Evolutionary conservation across 2,113 vertebrate genomes (phyloP).

Genomic region (Macrotus californicus): DNA sequence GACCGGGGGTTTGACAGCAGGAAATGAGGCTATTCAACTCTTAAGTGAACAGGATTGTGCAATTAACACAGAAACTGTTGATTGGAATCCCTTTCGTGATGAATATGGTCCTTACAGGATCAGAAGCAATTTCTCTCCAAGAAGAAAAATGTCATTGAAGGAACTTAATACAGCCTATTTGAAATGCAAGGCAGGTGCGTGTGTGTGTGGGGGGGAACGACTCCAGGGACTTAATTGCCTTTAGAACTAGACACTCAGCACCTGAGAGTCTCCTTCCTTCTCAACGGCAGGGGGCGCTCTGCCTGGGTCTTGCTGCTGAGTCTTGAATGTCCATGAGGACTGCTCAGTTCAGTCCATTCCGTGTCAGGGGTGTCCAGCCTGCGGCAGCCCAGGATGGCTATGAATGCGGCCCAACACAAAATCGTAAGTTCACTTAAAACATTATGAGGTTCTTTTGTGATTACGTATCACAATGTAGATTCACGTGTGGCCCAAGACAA

Average conservation of each 20-base stretch:
- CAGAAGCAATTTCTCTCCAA: slow-evolving; percentile 18
- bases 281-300: neutral
- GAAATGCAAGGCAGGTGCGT: neutral
- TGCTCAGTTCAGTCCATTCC: neutral
- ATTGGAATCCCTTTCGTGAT: slow-evolving; percentile 14
- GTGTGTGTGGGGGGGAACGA: neutral
- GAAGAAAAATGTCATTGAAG: slow-evolving; percentile 20
- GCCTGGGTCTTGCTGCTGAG: neutral
- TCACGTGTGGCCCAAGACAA: too few species aligned
- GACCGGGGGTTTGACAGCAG: neutral
- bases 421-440: too few species aligned
- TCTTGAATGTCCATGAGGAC: neutral
- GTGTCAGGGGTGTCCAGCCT: too few species aligned
- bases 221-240: neutral
- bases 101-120: slow-evolving; percentile 29
- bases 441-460: too few species aligned
- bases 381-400: too few species aligned
- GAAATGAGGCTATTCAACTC: neutral
- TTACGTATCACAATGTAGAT: too few species aligned
- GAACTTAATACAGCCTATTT: neutral
- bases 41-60: neutral
- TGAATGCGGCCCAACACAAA: too few species aligned
- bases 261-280: neutral
- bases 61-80: neutral
- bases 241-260: neutral